A percentile compares a stretch with the other conserved stretches of the same genome.
phyloP scores from a whole-genome alignment of 2,797 vertebrate genomes.

The Valencia hispanica region DNA sequence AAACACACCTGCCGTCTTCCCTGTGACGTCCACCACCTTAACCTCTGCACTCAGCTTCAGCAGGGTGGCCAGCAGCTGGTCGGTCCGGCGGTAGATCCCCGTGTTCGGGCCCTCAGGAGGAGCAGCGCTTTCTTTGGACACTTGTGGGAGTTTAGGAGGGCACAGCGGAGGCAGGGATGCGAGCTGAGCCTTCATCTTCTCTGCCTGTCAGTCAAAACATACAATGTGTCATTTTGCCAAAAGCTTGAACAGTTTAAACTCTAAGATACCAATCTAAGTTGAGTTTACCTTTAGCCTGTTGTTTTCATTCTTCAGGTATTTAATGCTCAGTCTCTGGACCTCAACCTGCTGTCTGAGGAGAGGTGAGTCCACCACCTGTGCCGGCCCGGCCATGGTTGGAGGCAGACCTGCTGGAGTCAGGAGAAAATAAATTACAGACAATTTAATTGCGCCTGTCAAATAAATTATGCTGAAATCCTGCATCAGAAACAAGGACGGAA shows the following conservation, averaged over 20 bases:
- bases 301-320: constrained; percentile 91
- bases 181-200: constrained; percentile 86
- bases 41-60: constrained; percentile 87
- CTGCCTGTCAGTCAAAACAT: constrained; percentile 77
- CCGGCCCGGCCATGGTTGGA: constrained; percentile 70
- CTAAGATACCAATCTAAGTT: neutral
- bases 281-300: constrained; percentile 85
- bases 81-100: constrained; percentile 86
- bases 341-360: constrained; percentile 92
- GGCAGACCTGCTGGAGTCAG: constrained; percentile 49
- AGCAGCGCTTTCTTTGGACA: constrained; percentile 69
- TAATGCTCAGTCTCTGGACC: constrained; percentile 86
- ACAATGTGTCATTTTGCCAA: neutral
- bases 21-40: constrained; percentile 88
- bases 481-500: neutral
- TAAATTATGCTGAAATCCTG: neutral
- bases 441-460: neutral
- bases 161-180: constrained; percentile 84
- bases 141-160: constrained; percentile 80
- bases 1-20: constrained; percentile 81
- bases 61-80: constrained; percentile 86
- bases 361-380: constrained; percentile 90
- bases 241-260: neutral
- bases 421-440: neutral
- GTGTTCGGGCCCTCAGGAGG: constrained; percentile 77